phyloP scores from a whole-genome alignment of 2,113 vertebrate species.

The Rhodinocichla rosea region DNA sequence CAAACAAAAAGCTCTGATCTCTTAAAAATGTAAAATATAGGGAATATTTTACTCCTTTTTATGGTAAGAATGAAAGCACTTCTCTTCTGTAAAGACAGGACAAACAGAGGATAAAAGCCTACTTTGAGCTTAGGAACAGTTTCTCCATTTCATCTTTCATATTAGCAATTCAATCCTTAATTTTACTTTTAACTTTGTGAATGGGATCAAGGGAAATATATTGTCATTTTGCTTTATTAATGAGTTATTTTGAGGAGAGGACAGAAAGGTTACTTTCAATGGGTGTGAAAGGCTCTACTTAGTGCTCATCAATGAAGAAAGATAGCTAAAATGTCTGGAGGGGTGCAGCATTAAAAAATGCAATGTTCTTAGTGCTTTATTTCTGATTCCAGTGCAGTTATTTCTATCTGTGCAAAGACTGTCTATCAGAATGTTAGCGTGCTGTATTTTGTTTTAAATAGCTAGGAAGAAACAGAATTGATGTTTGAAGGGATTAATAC shows the following conservation, averaged over 20 bases:
- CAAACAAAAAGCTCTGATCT: rapidly evolving
- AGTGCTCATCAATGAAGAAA: background rate
- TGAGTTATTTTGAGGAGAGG: background rate
- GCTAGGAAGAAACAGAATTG: background rate
- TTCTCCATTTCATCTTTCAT: background rate
- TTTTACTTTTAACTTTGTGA: background rate
- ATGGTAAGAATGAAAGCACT: background rate
- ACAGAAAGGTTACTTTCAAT: background rate
- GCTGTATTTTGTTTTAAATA: background rate
- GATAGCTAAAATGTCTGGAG: background rate
- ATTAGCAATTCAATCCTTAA: background rate
- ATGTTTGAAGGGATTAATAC: background rate
- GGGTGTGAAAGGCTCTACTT: background rate
- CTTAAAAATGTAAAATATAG: background rate
- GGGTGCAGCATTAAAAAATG: background rate
- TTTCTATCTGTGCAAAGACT: background rate
- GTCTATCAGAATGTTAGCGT: background rate
- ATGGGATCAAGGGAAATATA: background rate
- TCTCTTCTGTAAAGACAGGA: background rate
- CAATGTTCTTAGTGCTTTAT: background rate
- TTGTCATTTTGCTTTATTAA: background rate
- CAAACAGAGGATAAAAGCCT: background rate
- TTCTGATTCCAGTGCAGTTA: background rate
- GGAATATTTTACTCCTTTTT: background rate
- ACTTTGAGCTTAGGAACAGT: background rate